Percentiles rank a stretch among this genome's conserved stretches.
phyloP scores from a whole-genome alignment of 2,113 vertebrate genomes.

The Gymnobelideus leadbeateri region DNA sequence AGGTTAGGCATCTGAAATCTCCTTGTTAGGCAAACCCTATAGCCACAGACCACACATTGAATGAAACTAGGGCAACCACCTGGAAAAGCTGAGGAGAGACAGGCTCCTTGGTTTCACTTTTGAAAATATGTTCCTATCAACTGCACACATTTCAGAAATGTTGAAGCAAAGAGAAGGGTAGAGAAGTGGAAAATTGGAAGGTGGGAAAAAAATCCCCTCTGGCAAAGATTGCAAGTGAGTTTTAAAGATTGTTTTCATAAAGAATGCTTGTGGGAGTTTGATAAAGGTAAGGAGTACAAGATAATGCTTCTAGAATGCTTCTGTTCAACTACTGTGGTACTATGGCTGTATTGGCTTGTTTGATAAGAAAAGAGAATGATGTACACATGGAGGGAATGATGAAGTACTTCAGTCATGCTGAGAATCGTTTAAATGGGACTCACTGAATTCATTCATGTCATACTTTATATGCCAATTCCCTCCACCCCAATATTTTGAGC shows the following conservation, averaged over 20 bases:
- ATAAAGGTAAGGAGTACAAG: conserved; percentile 66
- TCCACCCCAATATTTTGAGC: not conserved
- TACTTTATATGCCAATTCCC: conserved; percentile 13
- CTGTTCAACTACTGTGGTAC: conserved; percentile 58
- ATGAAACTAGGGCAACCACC: conserved; percentile 64
- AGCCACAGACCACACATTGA: conserved; percentile 43
- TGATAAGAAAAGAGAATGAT: conserved; percentile 75
- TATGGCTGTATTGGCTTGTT: conserved; percentile 50
- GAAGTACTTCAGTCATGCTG: conserved; percentile 8
- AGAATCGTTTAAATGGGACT: conserved; percentile 20
- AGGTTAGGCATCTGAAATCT: conserved; percentile 60
- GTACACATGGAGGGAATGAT: conserved; percentile 63
- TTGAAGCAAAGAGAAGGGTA: conserved; percentile 74
- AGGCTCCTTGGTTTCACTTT: conserved; percentile 58
- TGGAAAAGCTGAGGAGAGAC: conserved; percentile 63
- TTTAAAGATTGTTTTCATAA: conserved; percentile 70
- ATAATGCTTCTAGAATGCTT: conserved; percentile 20
- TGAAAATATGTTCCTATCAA: conserved; percentile 79
- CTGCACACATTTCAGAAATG: conserved; percentile 72
- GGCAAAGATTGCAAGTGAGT: conserved; percentile 75
- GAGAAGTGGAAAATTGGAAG: conserved; percentile 77
- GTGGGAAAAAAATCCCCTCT: conserved; percentile 52
- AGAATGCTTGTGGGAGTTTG: conserved; percentile 57
- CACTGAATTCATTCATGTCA: conserved; percentile 35
- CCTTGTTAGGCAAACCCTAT: conserved; percentile 68